These are phyloP conservation scores for Thymelicus sylvestris DNA, from an alignment of 2,888 invertebrate species.

Conservation along the genomic window DNA sequence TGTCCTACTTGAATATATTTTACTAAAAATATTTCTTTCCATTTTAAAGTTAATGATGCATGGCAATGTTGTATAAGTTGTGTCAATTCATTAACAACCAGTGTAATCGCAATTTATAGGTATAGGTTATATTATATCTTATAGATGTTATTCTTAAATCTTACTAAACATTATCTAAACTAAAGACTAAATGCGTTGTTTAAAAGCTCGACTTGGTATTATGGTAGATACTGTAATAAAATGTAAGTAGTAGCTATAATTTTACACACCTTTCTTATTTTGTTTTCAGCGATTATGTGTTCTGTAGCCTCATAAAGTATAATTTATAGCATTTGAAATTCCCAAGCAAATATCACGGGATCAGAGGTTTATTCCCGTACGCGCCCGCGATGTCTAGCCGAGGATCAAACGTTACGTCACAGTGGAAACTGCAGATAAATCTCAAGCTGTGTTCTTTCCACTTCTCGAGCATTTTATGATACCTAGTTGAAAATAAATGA, in stretches of 20 bases:
- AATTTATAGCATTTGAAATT: constrained; percentile 43
- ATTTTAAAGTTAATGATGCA: no score
- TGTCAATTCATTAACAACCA: no score
- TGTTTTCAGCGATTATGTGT: neutral
- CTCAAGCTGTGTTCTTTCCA: constrained; percentile 37
- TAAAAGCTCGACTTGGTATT: neutral
- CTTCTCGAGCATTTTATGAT: constrained; percentile 21
- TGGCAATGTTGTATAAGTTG: no score
- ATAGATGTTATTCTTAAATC: no score
- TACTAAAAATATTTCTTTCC: no score
- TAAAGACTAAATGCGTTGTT: neutral
- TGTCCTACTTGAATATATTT: no score
- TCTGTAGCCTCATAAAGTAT: constrained; percentile 14
- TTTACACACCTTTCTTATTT: neutral
- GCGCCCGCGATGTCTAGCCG: constrained; percentile 42
- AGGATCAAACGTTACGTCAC: constrained; percentile 41
- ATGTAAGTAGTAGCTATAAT: neutral
- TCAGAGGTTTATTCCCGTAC: constrained; percentile 42
- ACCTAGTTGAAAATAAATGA: constrained; percentile 31
- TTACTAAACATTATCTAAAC: no score
- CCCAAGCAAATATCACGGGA: constrained; percentile 31
- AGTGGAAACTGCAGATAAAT: constrained; percentile 41
- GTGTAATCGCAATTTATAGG: no score
- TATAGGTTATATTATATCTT: no score
- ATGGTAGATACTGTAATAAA: neutral